phyloP scores from a whole-genome alignment of 2,888 invertebrate genomes.

The Lamellibrachia columna region DNA sequence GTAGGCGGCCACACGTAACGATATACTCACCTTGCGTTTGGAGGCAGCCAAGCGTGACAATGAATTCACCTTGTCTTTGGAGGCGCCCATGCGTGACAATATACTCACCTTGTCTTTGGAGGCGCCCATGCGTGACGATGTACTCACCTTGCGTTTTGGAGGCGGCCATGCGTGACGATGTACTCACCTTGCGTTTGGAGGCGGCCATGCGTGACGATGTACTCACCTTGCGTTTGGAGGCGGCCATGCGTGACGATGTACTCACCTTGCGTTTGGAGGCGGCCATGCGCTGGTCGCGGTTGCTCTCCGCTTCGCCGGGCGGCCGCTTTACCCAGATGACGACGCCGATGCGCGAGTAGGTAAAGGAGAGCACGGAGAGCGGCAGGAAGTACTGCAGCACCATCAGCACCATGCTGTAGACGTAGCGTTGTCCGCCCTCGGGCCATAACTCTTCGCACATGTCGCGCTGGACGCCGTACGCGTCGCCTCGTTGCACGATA shows the following conservation, averaged over 20 bases:
- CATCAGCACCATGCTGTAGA: constrained; percentile 81
- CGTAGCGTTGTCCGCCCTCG: constrained; percentile 51
- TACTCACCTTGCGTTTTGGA: background rate
- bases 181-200: constrained; percentile 84
- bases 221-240: background rate
- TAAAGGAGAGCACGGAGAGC: constrained; percentile 82
- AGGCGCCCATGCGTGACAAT: constrained; percentile 76
- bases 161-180: background rate
- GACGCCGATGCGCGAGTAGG: constrained; percentile 85
- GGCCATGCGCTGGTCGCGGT: constrained; percentile 83
- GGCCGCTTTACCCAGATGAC: constrained; percentile 89
- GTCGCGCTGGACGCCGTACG: constrained; percentile 18
- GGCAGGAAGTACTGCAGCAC: constrained; percentile 87
- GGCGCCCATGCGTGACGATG: too few relatives aligned
- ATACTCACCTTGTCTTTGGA: background rate
- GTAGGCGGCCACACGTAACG: constrained; percentile 79
- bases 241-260: background rate
- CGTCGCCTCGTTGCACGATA: constrained; percentile 56
- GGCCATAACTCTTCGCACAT: constrained; percentile 49
- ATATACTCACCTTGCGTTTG: background rate
- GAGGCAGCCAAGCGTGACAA: background rate
- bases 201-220: constrained; percentile 74
- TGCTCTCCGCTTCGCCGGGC: constrained; percentile 88
- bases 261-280: constrained; percentile 86
- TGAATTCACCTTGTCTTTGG: constrained; percentile 82